A percentile compares a stretch with the other conserved stretches of the same genome.
These are phyloP conservation scores for Doryteuthis pealeii DNA, from an alignment of 1,140 invertebrate genomes.

Conservation along the genomic window DNA sequence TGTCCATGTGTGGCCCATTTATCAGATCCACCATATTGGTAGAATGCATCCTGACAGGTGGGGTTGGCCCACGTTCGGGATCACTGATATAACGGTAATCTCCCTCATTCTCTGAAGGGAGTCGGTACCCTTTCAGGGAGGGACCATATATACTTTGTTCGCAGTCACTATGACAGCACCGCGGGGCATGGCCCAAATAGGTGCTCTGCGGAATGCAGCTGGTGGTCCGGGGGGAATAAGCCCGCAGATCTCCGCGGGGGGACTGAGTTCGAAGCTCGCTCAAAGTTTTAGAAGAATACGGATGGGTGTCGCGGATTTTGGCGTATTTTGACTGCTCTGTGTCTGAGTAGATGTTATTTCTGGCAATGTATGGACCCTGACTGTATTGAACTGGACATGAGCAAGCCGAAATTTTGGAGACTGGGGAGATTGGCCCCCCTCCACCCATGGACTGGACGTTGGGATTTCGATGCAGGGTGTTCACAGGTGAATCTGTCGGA, in stretches of 20 bases:
- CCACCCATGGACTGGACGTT: constrained; percentile 32
- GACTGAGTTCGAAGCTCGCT: constrained; percentile 37
- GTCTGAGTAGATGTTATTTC: constrained; percentile 49
- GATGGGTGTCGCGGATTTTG: constrained; percentile 41
- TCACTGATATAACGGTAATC: constrained; percentile 37
- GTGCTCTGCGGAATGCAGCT: constrained; percentile 21
- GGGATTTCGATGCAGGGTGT: constrained; percentile 30
- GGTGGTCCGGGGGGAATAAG: constrained; percentile 14
- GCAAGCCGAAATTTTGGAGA: constrained; percentile 52
- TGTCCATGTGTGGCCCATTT: constrained; percentile 54
- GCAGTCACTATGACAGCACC: constrained; percentile 29
- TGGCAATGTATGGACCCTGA: constrained; percentile 27
- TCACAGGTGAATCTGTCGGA: constrained; percentile 40
- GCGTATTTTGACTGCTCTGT: constrained; percentile 41
- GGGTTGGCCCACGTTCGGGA: constrained; percentile 35
- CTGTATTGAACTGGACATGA: constrained; percentile 51
- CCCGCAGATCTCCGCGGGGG: constrained; percentile 19
- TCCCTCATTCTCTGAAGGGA: constrained; percentile 10
- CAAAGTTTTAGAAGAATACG: constrained; percentile 42
- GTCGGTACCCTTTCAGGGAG: constrained; percentile 9
- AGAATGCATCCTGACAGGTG: constrained; percentile 25
- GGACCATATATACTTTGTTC: constrained; percentile 23
- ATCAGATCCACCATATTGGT: constrained; percentile 23
- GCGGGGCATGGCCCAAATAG: constrained; percentile 22
- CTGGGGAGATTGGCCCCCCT: constrained; percentile 40